Evolutionary conservation across 2,888 invertebrate genomes (phyloP).

Genomic region (Crioceris asparagi): DNA sequence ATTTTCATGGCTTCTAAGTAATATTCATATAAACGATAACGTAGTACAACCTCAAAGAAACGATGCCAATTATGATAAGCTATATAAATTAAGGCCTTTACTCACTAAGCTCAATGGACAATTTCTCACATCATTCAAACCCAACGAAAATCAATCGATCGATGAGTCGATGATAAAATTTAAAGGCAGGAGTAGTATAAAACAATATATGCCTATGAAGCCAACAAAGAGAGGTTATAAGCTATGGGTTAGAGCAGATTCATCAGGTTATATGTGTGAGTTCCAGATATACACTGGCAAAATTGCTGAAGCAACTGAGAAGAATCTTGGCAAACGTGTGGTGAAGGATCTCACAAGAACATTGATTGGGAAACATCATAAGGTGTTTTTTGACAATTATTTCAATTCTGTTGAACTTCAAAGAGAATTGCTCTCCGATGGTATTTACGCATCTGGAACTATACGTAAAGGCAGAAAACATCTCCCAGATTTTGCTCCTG

Average conservation of each 20-base stretch:
- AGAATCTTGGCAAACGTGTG: constrained; percentile 13
- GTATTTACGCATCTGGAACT: constrained; percentile 15
- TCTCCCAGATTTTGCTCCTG: constrained; percentile 10
- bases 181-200: constrained; percentile 16
- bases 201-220: constrained; percentile 27
- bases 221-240: constrained; percentile 28
- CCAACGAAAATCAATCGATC: constrained; percentile 7
- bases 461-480: constrained; percentile 14
- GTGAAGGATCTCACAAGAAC: constrained; percentile 12
- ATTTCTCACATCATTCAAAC: constrained; percentile 1
- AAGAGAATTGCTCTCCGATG: constrained; percentile 4
- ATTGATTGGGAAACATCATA: constrained; percentile 13
- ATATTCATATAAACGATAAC: constrained; percentile 18
- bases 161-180: constrained; percentile 21
- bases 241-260: constrained; percentile 17
- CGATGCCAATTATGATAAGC: constrained; percentile 11
- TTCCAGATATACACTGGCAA: constrained; percentile 23
- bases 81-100: constrained; percentile 13
- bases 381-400: constrained; percentile 15
- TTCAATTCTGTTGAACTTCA: constrained; percentile 15
- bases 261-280: constrained; percentile 14
- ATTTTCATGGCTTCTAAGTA: too few species aligned
- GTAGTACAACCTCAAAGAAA: constrained; percentile 6
- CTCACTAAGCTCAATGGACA: constrained; percentile 4
- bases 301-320: constrained; percentile 10